Percentiles rank a stretch among this genome's conserved stretches.
Evolutionary conservation across 2,797 vertebrate genomes (phyloP).

Genomic region (Luscinia megarhynchos): DNA sequence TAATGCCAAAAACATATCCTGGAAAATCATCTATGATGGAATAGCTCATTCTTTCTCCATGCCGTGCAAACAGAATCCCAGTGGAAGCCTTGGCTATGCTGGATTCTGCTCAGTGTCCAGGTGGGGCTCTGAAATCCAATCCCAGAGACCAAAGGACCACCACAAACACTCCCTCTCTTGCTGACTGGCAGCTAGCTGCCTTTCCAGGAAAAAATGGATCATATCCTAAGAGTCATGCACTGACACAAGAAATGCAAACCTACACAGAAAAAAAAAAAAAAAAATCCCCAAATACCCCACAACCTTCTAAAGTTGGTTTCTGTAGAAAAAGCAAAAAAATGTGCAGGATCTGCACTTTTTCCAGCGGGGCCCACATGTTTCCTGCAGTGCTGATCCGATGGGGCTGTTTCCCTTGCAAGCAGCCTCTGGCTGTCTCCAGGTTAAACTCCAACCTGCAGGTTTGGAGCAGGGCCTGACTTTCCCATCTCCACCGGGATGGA

Average conservation of each 20-base stretch:
- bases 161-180: not conserved
- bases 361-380: slow-evolving; percentile 35
- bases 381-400: not conserved
- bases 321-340: slow-evolving; percentile 53
- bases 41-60: not conserved
- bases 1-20: not conserved
- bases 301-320: slow-evolving; percentile 5
- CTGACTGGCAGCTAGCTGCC: not conserved
- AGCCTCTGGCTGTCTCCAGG: not conserved
- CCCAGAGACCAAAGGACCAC: not conserved
- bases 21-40: not conserved
- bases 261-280: not conserved
- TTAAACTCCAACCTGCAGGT: not conserved
- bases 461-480: too few relatives aligned
- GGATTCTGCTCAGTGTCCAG: not conserved
- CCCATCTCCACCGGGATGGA: accelerated
- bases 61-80: accelerated
- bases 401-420: not conserved
- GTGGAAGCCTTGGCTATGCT: not conserved
- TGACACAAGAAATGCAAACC: not conserved
- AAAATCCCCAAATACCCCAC: not conserved
- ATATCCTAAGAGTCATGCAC: not conserved
- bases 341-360: slow-evolving; percentile 63
- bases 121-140: not conserved
- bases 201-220: not conserved